phyloP scores from a whole-genome alignment of 2,797 vertebrate genomes.

The Urophycis tenuis region DNA sequence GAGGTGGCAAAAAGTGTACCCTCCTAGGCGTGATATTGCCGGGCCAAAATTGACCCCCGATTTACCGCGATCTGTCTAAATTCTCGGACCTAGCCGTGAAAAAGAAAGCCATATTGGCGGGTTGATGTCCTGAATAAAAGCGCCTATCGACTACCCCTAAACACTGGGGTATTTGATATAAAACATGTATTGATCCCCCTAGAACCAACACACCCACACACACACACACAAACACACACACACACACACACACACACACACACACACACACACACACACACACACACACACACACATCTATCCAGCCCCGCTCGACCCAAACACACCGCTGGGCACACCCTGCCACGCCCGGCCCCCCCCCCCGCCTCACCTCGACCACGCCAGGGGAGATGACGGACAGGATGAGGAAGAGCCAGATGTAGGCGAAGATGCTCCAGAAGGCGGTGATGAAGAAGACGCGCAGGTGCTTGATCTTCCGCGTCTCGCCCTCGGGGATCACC shows the following conservation, averaged over 20 bases:
- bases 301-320: background rate
- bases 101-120: too few relatives aligned
- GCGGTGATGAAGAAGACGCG: slow-evolving; percentile 88
- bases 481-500: slow-evolving; percentile 75
- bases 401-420: slow-evolving; percentile 89
- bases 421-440: slow-evolving; percentile 90
- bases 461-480: slow-evolving; percentile 82
- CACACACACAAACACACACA: slow-evolving; percentile 11
- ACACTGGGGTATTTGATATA: too few relatives aligned
- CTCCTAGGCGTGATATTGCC: too few relatives aligned
- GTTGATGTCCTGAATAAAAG: too few relatives aligned
- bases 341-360: background rate
- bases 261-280: slow-evolving; percentile 9
- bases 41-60: too few relatives aligned
- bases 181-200: too few relatives aligned
- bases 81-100: too few relatives aligned
- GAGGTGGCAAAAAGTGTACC: too few relatives aligned
- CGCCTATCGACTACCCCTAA: slow-evolving; percentile 30
- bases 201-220: background rate
- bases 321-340: background rate
- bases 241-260: slow-evolving; percentile 6
- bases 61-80: too few relatives aligned
- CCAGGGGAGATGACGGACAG: slow-evolving; percentile 80
- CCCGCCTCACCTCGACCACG: slow-evolving; percentile 65
- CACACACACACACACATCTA: slow-evolving; percentile 5